Evolutionary conservation across 2,113 vertebrate genomes (phyloP), one percentile per base, ranked within the genome.

Genomic region (Potamarius usumacintae): DNA sequence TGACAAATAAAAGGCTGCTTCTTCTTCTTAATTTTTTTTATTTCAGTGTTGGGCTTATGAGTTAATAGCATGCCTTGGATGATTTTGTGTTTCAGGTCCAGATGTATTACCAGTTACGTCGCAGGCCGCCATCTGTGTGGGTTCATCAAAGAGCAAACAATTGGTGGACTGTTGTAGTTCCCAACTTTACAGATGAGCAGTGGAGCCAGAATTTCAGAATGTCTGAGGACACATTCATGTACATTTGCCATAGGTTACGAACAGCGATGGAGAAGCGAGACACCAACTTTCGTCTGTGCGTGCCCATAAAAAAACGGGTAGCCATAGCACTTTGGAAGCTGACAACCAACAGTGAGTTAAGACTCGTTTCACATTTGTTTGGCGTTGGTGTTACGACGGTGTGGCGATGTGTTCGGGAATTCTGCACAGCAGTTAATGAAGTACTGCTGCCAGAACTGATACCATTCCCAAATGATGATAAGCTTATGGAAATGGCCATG

Each of bases 301-400:
- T 82, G 18, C 79, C 79, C 4, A 82, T 82, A 20, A 82, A 82
- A 25, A 82, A 82, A 25, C 57, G 79, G 5, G 79, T 82, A 22
- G 79, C 79, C 22, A 82, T 82, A 48, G 79, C 79, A 14, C 30
- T 82, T 0, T 82, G 79, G 79, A 82, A 82, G 79, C 79, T 82
- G 79, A 62, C 79, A 10, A 82, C 79, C 79, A 82, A 82, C 79
- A 82, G 79, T 5, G 79, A 82, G 30, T 82, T 82, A 48, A 82
- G 79, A 82, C 79, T 62, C 5, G 79, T 82, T 62, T 60, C 79
- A 12, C 79, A 82, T 62, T 82, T 82, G 79, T 82, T 82, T 14
- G 79, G 57, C 5, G 79, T 82, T 22, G 58, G 79, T 1, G 57
- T 82, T 22, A 82, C 79, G 12, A 82, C 79, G 5, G 79, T 82